Evolutionary conservation across 2,888 invertebrate species (phyloP).

Genomic region (Syrista parreyssii): DNA sequence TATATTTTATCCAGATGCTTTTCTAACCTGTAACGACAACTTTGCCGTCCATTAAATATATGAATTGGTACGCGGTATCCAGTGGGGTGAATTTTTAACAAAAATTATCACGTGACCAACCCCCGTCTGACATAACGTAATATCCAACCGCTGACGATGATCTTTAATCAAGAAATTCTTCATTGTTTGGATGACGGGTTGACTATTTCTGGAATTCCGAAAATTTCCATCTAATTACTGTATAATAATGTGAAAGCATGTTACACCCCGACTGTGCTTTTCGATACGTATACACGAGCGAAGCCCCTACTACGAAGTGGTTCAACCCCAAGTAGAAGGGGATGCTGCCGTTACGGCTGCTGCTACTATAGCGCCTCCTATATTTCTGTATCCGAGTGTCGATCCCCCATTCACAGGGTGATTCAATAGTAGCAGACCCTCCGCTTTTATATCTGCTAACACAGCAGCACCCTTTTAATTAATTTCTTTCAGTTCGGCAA

Average conservation of each 20-base stretch:
- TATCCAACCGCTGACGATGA: background rate
- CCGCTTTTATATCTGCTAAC: background rate
- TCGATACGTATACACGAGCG: background rate
- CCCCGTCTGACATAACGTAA: too few species aligned
- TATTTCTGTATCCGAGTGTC: background rate
- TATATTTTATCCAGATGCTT: background rate
- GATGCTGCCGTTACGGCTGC: background rate
- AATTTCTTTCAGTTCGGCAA: background rate
- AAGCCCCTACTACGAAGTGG: background rate
- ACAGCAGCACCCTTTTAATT: background rate
- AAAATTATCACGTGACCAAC: background rate
- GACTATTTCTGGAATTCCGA: background rate
- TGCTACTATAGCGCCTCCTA: background rate
- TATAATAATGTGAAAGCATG: background rate
- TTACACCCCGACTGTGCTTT: background rate
- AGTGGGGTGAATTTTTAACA: background rate
- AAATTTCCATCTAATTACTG: background rate
- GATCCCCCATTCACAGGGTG: background rate
- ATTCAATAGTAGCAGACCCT: background rate
- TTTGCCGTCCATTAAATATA: too few species aligned
- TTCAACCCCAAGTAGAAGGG: background rate
- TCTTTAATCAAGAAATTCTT: background rate
- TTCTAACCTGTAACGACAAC: background rate
- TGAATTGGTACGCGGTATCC: background rate
- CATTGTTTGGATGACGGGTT: background rate